Evolutionary conservation across 2,888 invertebrate genomes (phyloP).

Genomic region (Ditula angustiorana): DNA sequence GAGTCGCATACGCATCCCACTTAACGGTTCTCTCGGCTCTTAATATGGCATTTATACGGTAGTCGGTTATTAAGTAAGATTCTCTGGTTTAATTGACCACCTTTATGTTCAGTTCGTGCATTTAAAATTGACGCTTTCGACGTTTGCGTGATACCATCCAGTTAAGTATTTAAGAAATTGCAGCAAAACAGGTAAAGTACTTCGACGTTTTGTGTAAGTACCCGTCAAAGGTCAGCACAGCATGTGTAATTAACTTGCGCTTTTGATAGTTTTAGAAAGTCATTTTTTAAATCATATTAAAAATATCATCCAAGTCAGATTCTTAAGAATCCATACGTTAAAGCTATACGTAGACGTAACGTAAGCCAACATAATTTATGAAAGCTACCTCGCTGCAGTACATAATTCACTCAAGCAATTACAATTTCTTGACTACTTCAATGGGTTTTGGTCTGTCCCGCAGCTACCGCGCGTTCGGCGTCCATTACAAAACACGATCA

Average conservation of each 20-base stretch:
- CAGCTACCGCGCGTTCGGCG: constrained; percentile 76
- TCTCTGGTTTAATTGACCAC: constrained; percentile 72
- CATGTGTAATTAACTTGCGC: neutral
- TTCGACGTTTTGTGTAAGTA: neutral
- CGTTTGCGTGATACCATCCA: constrained; percentile 44
- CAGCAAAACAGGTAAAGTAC: neutral
- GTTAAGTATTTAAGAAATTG: constrained; percentile 1
- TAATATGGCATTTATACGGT: constrained; percentile 77
- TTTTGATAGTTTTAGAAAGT: too few relatives aligned
- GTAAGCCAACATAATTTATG: neutral
- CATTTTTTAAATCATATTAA: neutral
- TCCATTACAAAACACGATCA: constrained; percentile 78
- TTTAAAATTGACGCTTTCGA: constrained; percentile 64
- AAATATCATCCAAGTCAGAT: too few relatives aligned
- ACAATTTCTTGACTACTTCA: constrained; percentile 50
- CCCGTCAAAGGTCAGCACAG: neutral
- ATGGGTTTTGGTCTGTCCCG: constrained; percentile 73
- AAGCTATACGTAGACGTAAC: neutral
- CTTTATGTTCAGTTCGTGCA: constrained; percentile 65
- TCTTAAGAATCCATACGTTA: too few relatives aligned
- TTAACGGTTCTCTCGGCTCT: constrained; percentile 75
- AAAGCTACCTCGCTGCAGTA: neutral
- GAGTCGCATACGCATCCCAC: constrained; percentile 69
- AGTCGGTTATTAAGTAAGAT: constrained; percentile 79
- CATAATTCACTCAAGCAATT: constrained; percentile 33